Evolutionary conservation across 2,797 vertebrate genomes (phyloP).

Genomic region (Natrix natrix): DNA sequence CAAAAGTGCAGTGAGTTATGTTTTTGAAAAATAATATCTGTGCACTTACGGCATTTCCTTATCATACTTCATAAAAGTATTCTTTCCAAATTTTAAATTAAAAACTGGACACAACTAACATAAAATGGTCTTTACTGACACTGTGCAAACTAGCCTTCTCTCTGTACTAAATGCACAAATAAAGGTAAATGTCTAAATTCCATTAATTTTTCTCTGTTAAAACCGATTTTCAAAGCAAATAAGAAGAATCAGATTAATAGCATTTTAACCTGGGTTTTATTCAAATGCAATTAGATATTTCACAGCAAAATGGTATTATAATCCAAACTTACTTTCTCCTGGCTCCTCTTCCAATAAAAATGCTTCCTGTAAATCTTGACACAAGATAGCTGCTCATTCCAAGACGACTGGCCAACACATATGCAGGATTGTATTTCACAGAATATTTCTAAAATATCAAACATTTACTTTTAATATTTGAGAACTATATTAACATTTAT

Average conservation of each 20-base stretch:
- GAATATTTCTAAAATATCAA: conserved; percentile 87
- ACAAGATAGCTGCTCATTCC: conserved; percentile 95
- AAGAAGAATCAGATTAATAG: not conserved
- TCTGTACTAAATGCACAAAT: not conserved
- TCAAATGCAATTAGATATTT: not conserved
- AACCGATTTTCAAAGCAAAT: not conserved
- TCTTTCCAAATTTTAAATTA: not conserved
- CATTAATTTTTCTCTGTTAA: not conserved
- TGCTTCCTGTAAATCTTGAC: conserved; percentile 97
- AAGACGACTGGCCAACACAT: conserved; percentile 91
- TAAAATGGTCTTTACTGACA: not conserved
- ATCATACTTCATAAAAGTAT: not conserved
- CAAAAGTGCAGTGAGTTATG: not conserved
- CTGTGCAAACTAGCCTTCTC: not conserved
- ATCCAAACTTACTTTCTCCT: conserved; percentile 87
- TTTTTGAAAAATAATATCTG: not conserved
- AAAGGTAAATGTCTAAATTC: not conserved
- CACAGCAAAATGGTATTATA: conserved; percentile 9
- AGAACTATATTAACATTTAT: not conserved
- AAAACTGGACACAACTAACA: not conserved
- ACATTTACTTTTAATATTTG: not conserved
- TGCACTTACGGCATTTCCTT: not conserved
- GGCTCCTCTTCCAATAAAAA: conserved; percentile 96
- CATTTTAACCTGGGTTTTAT: not conserved
- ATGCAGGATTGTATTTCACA: conserved; percentile 95